These are phyloP conservation scores for Lophius piscatorius DNA, from an alignment of 2,113 vertebrate species.

Conservation along the genomic window DNA sequence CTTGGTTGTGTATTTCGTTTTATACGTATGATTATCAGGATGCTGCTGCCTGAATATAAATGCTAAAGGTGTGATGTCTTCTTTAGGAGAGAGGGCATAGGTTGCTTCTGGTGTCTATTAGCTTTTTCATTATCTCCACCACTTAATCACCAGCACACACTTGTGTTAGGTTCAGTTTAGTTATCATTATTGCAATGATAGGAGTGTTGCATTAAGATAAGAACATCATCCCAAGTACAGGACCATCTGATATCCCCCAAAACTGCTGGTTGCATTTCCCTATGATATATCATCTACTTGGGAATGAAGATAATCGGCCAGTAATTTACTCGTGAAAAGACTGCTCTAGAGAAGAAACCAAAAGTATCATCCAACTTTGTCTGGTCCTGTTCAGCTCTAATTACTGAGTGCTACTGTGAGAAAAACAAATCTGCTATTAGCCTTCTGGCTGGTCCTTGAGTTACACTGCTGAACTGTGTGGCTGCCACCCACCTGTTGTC, in stretches of 20 bases:
- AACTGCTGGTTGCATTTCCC: conserved; percentile 9
- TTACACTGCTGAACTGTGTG: conserved; percentile 53
- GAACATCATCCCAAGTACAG: conserved; percentile 6
- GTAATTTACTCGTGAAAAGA: neutral
- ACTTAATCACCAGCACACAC: neutral
- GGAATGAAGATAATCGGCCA: too few species aligned
- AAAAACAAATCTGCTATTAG: conserved; percentile 29
- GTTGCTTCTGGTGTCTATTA: neutral
- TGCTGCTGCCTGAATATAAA: conserved; percentile 3
- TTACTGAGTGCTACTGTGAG: conserved; percentile 14
- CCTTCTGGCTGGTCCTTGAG: conserved; percentile 47
- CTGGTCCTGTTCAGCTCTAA: conserved; percentile 1
- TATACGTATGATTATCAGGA: neutral
- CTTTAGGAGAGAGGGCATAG: neutral
- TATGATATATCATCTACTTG: neutral
- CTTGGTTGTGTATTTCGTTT: too few species aligned
- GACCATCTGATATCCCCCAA: neutral
- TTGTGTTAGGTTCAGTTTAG: conserved; percentile 7
- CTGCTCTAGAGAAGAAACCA: neutral
- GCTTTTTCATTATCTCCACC: conserved; percentile 1
- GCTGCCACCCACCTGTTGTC: conserved; percentile 88
- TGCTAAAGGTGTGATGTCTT: neutral
- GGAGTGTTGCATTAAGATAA: conserved; percentile 34
- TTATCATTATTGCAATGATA: conserved; percentile 35
- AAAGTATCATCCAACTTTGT: neutral